phyloP scores from a whole-genome alignment of 2,888 invertebrate species.

The Cheilosia vulpina region DNA sequence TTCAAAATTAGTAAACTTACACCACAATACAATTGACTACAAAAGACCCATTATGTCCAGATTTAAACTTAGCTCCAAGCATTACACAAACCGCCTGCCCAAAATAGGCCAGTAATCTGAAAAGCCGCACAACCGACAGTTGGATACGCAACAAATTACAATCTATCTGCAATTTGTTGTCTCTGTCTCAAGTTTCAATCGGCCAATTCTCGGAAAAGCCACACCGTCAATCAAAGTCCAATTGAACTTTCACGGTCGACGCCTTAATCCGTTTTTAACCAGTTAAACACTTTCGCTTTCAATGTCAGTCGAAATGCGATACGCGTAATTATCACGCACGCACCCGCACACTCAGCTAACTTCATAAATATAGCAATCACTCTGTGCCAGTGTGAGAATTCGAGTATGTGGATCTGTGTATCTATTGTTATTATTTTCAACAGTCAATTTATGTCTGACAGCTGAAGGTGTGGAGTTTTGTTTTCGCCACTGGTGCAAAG shows the following conservation, averaged over 20 bases:
- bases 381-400: too few relatives aligned
- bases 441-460: slow-evolving; percentile 30
- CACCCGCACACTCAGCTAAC: not conserved
- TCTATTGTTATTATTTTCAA: slow-evolving; percentile 18
- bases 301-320: slow-evolving; percentile 11
- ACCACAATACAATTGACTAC: too few relatives aligned
- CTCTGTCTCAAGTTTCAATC: not conserved
- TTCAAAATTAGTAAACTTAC: too few relatives aligned
- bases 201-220: not conserved
- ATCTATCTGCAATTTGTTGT: too few relatives aligned
- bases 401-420: too few relatives aligned
- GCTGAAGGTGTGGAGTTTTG: slow-evolving; percentile 19
- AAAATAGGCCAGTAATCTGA: too few relatives aligned
- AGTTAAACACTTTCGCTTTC: slow-evolving; percentile 13
- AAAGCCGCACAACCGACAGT: too few relatives aligned
- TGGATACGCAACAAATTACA: too few relatives aligned
- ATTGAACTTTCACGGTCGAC: slow-evolving; percentile 9
- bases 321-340: slow-evolving; percentile 12
- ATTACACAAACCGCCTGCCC: too few relatives aligned
- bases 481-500: not conserved
- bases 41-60: too few relatives aligned
- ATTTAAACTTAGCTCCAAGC: too few relatives aligned
- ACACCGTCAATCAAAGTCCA: slow-evolving; percentile 7
- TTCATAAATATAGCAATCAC: too few relatives aligned
- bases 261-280: slow-evolving; percentile 22